Base-by-base conservation (phyloP, 2,113 vertebrate species). In the Mobula birostris region DNA sequence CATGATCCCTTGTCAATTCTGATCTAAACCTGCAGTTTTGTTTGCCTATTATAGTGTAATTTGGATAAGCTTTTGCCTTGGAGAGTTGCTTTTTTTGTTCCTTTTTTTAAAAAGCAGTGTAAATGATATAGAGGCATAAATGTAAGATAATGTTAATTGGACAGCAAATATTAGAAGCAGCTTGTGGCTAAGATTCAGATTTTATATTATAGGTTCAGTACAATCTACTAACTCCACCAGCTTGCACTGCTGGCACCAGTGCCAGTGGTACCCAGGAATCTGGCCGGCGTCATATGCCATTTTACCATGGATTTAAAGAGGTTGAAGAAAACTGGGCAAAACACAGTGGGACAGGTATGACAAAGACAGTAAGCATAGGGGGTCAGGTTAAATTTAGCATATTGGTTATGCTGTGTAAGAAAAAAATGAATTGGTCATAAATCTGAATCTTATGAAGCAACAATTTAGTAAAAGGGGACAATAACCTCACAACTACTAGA, bases 291-390 rank as follows among this genome's bases (percentile, higher is more conserved):
- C 94, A 97, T 32, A 94, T 96, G 8, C 98, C 98, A 0, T 97
- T 98, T 82, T 99, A 99, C 96, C 98, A 99, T 68, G 98, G 98
- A 2, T 99, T 99, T 95, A 99, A 98, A 95, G 99, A 99, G 96
- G 99, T 99, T 94, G 99, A 99, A 96, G 98, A 99, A 95, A 99
- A 99, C 96, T 99, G 99, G 98, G 96, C 97, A 79, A 99, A 99
- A 95, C 98, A 95, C 78, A 83, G 36, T 72, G 40, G 63, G 68
- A 74, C 68, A 90, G 61, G 17, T 91, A 91, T 3, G 29, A 63
- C 15, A 99, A 95, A 99, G 99, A 96, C 99, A 98, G 98, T 82
- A 99, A 99, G 95, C 98, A 99, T 95, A 98, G 98, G 95, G 97
- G 98, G 78, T 95, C 97, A 96, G 98, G 98, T 98, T 96, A 98